These are phyloP conservation scores for Haliclystus octoradiatus DNA, from an alignment of 30 jellyfish, hydroid and myxozoan genomes.

Conservation along the genomic window DNA sequence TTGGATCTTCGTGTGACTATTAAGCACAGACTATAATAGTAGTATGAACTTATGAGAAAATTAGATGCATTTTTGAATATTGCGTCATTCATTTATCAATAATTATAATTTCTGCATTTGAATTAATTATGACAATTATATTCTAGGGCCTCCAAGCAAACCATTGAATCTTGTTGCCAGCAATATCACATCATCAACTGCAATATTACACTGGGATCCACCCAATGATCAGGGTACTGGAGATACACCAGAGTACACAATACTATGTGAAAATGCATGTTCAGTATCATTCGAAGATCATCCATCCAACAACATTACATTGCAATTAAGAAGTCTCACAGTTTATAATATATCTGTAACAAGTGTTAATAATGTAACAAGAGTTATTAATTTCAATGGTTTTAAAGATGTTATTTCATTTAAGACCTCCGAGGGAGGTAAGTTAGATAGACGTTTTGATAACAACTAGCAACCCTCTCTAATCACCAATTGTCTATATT, in stretches of 20 bases:
- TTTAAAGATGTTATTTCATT: background rate
- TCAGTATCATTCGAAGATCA: background rate
- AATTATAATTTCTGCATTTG: too few species aligned
- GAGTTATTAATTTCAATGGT: conserved; percentile 27
- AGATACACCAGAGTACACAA: background rate
- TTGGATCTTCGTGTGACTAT: too few species aligned
- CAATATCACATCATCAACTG: background rate
- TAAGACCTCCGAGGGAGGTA: conserved; percentile 57
- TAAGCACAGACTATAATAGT: too few species aligned
- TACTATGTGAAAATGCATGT: background rate
- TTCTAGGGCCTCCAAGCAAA: conserved; percentile 16
- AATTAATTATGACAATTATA: too few species aligned
- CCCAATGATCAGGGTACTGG: background rate
- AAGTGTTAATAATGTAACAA: conserved; percentile 43
- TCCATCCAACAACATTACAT: background rate
- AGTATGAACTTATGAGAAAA: too few species aligned
- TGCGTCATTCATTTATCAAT: too few species aligned
- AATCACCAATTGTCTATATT: background rate
- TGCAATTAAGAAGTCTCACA: conserved; percentile 22
- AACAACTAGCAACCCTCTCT: background rate
- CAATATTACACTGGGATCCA: background rate
- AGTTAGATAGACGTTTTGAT: too few species aligned
- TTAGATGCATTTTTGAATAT: too few species aligned
- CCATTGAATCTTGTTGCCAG: background rate
- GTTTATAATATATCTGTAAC: conserved; percentile 19